These are phyloP conservation scores for Deilephila porcellus DNA, from an alignment of 2,888 invertebrate species.

Conservation along the genomic window DNA sequence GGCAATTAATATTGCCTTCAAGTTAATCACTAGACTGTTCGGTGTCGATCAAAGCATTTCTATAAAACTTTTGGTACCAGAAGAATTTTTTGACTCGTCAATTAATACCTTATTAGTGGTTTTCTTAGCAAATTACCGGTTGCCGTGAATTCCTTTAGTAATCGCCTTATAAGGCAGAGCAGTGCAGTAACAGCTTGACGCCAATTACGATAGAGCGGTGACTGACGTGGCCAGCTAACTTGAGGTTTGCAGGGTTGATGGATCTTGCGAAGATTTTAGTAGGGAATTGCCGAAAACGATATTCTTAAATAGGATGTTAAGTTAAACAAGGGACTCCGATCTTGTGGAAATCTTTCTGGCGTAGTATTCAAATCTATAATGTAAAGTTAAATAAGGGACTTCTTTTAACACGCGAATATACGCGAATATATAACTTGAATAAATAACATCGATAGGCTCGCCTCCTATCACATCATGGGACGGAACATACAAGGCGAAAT, in stretches of 20 bases:
- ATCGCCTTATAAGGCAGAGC: conserved; percentile 51
- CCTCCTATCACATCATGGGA: no score
- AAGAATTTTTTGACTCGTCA: conserved; percentile 37
- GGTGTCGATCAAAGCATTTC: conserved; percentile 7
- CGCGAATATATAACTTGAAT: no score
- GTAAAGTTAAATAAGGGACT: no score
- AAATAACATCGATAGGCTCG: no score
- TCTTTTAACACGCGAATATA: no score
- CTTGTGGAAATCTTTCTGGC: no score
- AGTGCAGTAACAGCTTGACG: conserved; percentile 50
- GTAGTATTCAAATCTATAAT: no score
- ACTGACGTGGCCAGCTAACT: conserved; percentile 40
- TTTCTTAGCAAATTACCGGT: conserved; percentile 42
- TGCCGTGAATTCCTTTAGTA: conserved; percentile 50
- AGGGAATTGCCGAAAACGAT: no score
- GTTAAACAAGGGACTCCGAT: no score
- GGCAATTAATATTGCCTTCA: not conserved
- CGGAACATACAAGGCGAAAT: no score
- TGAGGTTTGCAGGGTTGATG: conserved; percentile 37
- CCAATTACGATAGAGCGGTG: conserved; percentile 50
- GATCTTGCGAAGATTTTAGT: no score
- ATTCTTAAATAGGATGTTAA: no score
- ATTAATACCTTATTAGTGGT: conserved; percentile 48
- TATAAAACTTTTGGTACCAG: conserved; percentile 13
- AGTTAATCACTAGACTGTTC: not conserved